Evolutionary conservation across 2,888 invertebrate genomes (phyloP).

Genomic region (Entomobrya multifasciata): DNA sequence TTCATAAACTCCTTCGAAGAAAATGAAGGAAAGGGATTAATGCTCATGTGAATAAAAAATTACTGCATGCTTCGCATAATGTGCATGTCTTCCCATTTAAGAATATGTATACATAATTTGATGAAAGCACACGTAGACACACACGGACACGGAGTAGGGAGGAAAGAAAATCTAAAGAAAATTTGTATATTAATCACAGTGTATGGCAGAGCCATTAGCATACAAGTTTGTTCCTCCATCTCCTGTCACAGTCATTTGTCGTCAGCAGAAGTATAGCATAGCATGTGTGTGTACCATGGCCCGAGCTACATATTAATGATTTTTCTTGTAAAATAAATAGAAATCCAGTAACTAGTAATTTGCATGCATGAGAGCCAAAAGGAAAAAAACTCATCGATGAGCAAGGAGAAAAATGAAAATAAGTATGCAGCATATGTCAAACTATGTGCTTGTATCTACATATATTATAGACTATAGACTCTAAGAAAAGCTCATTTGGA

Average conservation of each 20-base stretch:
- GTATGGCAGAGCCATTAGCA: constrained; percentile 56
- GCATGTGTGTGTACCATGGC: constrained; percentile 33
- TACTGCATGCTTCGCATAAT: constrained; percentile 43
- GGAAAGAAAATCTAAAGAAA: constrained; percentile 6
- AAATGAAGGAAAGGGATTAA: constrained; percentile 15
- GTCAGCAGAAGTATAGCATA: neutral
- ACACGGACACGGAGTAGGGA: constrained; percentile 5
- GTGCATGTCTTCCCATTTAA: neutral
- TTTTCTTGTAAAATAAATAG: constrained; percentile 72
- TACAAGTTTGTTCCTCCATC: too few relatives aligned
- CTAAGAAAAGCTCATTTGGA: constrained; percentile 73
- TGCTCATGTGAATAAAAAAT: constrained; percentile 52
- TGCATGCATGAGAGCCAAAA: constrained; percentile 72
- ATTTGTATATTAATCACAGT: constrained; percentile 55
- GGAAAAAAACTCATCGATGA: neutral
- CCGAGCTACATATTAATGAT: constrained; percentile 73
- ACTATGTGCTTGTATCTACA: neutral
- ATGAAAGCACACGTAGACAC: constrained; percentile 10
- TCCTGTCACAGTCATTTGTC: too few relatives aligned
- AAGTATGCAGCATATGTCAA: too few relatives aligned
- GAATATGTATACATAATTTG: constrained; percentile 23
- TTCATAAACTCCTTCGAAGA: constrained; percentile 38
- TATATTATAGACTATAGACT: neutral
- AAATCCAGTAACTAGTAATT: constrained; percentile 71
- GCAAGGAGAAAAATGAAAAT: constrained; percentile 30